phyloP scores from a whole-genome alignment of 2,888 invertebrate species.

The Drosophila cracens region DNA sequence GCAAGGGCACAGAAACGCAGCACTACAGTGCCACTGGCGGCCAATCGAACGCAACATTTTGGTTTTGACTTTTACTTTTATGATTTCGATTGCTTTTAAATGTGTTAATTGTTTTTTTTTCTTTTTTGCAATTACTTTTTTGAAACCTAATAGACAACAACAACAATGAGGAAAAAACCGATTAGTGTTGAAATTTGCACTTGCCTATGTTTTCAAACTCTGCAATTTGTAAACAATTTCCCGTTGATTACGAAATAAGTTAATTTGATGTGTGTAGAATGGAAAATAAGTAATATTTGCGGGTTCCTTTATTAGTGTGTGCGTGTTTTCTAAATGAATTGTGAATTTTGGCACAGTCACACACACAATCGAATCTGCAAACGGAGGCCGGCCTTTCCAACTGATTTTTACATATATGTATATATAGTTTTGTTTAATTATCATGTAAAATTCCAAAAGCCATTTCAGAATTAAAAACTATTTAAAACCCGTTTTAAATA shows the following conservation, averaged over 20 bases:
- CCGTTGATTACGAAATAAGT: conserved; percentile 34
- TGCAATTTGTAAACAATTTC: conserved; percentile 46
- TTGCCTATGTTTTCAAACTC: conserved; percentile 20
- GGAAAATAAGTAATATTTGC: neutral
- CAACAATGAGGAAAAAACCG: conserved; percentile 82
- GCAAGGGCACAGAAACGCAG: conserved; percentile 72
- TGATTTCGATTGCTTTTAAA: conserved; percentile 26
- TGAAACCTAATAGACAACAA: conserved; percentile 83
- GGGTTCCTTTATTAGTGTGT: too few relatives aligned
- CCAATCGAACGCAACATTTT: conserved; percentile 84
- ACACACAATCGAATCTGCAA: too few relatives aligned
- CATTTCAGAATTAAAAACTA: neutral
- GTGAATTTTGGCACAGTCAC: too few relatives aligned
- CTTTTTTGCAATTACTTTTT: conserved; percentile 49
- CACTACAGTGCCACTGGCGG: conserved; percentile 76
- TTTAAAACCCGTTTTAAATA: neutral
- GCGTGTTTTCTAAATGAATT: too few relatives aligned
- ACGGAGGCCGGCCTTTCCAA: too few relatives aligned
- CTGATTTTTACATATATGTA: too few relatives aligned
- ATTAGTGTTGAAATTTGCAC: conserved; percentile 68
- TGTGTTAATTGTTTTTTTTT: conserved; percentile 38
- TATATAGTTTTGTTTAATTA: neutral
- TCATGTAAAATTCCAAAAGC: neutral
- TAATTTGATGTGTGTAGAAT: neutral
- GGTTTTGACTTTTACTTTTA: conserved; percentile 34